Evolutionary conservation across 1,140 invertebrate species (phyloP).

Genomic region (Zeugodacus cucurbitae): DNA sequence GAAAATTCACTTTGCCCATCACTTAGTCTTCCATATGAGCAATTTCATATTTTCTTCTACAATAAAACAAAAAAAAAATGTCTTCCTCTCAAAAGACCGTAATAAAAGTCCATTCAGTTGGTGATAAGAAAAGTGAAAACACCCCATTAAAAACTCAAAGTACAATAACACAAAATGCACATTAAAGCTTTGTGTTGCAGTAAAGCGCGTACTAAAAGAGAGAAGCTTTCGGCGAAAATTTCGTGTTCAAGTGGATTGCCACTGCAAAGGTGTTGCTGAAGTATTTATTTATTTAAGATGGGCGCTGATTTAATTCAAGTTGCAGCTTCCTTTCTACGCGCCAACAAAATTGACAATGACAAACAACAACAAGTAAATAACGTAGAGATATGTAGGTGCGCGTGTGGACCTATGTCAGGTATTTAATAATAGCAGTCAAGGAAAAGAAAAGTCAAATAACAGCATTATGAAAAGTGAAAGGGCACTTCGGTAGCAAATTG

Average conservation of each 20-base stretch:
- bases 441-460: neutral
- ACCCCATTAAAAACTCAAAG: neutral
- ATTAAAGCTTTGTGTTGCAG: neutral
- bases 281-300: neutral
- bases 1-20: too few species aligned
- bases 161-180: neutral
- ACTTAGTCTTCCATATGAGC: too few species aligned
- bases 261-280: neutral
- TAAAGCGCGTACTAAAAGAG: neutral
- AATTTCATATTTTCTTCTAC: too few species aligned
- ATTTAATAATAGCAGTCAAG: neutral
- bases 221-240: neutral
- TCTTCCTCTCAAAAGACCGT: neutral
- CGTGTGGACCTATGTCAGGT: too few species aligned
- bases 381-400: too few species aligned
- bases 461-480: neutral
- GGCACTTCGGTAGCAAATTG: neutral
- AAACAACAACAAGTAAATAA: neutral
- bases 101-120: neutral
- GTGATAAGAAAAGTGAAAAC: neutral
- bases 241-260: neutral
- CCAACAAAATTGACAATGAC: neutral
- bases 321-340: neutral
- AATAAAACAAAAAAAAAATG: neutral
- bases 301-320: neutral